Evolutionary conservation across 2,888 invertebrate genomes (phyloP).

Genomic region (Drosophila mayaguana): DNA sequence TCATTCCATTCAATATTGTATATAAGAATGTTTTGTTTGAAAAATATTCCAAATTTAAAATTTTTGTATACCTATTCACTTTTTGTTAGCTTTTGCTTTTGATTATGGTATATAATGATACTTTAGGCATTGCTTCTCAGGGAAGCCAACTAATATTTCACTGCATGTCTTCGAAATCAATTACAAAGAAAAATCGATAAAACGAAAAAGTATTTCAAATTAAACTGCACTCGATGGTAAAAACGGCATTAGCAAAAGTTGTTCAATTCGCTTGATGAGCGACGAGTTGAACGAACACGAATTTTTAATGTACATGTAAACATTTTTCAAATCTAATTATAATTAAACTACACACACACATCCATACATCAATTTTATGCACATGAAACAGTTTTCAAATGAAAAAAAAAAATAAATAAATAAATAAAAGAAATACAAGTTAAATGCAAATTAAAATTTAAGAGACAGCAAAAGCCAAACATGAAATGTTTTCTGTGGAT

Average conservation of each 20-base stretch:
- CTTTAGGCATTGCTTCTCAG: conserved; percentile 39
- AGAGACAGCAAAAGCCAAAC: conserved; percentile 33
- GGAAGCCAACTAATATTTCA: conserved; percentile 36
- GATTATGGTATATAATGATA: neutral
- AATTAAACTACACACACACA: conserved; percentile 30
- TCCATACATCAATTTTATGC: conserved; percentile 42
- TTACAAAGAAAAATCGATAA: conserved; percentile 27
- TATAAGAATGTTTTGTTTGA: too few species aligned
- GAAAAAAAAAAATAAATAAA: neutral
- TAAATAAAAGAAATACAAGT: neutral
- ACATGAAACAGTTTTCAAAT: conserved; percentile 36
- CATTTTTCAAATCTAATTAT: conserved; percentile 45
- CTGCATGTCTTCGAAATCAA: conserved; percentile 45
- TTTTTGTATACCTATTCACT: too few species aligned
- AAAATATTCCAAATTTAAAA: too few species aligned
- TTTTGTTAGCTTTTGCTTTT: too few species aligned
- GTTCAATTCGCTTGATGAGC: conserved; percentile 44
- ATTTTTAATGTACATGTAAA: conserved; percentile 67
- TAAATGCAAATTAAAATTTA: conserved; percentile 36
- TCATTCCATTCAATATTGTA: too few species aligned
- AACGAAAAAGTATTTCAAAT: conserved; percentile 15
- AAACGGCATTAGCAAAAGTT: conserved; percentile 32
- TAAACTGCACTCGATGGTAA: conserved; percentile 43
- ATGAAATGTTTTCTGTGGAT: conserved; percentile 71
- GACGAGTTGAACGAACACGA: conserved; percentile 53